phyloP scores from a whole-genome alignment of 2,113 vertebrate species.

The Geothlypis trichas region DNA sequence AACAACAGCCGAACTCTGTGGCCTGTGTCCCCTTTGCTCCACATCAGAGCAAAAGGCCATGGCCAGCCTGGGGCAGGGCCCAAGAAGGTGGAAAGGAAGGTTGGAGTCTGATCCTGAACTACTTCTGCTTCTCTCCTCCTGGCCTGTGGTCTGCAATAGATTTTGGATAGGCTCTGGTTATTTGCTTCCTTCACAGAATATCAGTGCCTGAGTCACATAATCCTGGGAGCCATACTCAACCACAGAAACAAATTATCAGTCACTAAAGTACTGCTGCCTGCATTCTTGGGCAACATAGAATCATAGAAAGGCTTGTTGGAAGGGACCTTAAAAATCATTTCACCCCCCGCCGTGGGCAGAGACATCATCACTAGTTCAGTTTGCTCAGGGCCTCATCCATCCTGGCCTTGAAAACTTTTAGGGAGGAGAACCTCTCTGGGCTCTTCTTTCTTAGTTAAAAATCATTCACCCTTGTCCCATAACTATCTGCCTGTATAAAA shows the following conservation, averaged over 20 bases:
- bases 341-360: neutral
- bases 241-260: neutral
- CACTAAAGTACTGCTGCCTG: neutral
- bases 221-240: neutral
- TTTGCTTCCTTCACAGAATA: neutral
- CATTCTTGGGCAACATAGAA: neutral
- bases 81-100: neutral
- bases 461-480: neutral
- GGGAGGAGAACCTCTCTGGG: neutral
- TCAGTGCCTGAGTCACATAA: neutral
- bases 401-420: neutral
- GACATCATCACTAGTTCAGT: neutral
- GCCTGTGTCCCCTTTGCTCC: neutral
- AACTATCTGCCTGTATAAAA: neutral
- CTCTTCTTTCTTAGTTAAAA: neutral
- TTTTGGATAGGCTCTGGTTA: neutral
- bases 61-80: neutral
- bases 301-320: neutral
- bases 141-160: neutral
- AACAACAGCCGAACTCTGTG: accelerated
- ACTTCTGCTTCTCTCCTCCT: neutral
- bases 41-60: neutral
- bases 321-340: neutral
- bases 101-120: neutral
- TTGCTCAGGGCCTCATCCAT: neutral